Evolutionary conservation across 2,797 vertebrate genomes (phyloP), one percentile per base, ranked within the genome.

Genomic region (Lacerta agilis): DNA sequence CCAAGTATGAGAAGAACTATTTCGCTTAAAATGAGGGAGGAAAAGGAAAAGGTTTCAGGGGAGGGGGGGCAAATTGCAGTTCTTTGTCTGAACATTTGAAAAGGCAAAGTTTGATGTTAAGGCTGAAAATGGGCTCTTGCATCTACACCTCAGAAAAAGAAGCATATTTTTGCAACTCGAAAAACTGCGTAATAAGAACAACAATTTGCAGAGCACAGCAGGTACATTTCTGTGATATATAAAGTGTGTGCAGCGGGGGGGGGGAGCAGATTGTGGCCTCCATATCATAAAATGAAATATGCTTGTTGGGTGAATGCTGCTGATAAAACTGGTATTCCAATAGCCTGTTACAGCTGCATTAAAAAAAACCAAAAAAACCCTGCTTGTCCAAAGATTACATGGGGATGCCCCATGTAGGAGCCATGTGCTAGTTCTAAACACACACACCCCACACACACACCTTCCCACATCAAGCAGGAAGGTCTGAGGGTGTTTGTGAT

Each of bases 101-200:
- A 88, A 94, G 66, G 72, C 91, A 89, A 83, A 92, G 86, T 78
- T 90, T 64, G 64, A 92, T 91, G 88, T 91, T 89, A 81, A 36
- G 38, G 17, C 69, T 43, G 69, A 87, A 64, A 64, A 82, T 82
- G 87, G 89, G 72, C 80, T 91, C 83, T 64, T 92, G 45, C 71
- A n/a, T 84, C 66, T 87, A n/a, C 72, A 88, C 80, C 83, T 77
- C 83, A 11, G 33, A 76, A 91, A 91, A 43, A 88, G 36, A 36
- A 91, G 0, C 61, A 23, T 0, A 9, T 17, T 89, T 80, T 33
- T 27, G 18, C 25, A 86, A 90, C 2, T 55, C 79, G 92, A 45
- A 58, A 85, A 89, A 25, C 38, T 0, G 45, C 33, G 20, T 49
- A 78, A 86, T 75, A 78, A 78, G 9, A 17, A 45, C 36, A 85